Evolutionary conservation across 2,888 invertebrate species (phyloP), one percentile per base, ranked within the genome.

Genomic region (Arctia plantaginis): DNA sequence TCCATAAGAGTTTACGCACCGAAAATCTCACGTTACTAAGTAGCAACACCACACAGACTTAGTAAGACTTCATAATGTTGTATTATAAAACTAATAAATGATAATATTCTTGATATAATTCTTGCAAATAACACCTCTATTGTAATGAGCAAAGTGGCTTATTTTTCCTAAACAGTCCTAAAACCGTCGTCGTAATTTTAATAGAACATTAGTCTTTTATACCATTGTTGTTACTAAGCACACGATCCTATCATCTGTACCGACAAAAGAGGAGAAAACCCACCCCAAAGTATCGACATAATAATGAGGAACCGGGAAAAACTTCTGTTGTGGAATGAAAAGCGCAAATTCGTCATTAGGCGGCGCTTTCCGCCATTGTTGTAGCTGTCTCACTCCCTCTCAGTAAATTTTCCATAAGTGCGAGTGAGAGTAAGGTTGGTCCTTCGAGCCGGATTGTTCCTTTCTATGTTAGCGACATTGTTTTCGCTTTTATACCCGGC

Each of bases 341-440:
- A 95, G 95, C 95, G 95, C 95, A 95, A 95, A 95, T 95, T 95
- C 95, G 95, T 95, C 95, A 95, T 95, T 95, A 95, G 95, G 93
- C 93, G 94, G 94, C 94, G 94, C 93, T 95, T 94, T 93, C 94
- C 94, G 92, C 93, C 94, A 94, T 95, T 95, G 93, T 95, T 93
- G 90, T 89, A 82, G 82, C 89, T 85, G 82, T 93, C 91, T 89
- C 90, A 77, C 83, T 93, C 89, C 64, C 81, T 81, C 90, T 82
- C 55, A 76, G 44, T 74, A 67, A 51, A 77, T 68, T 76, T 82
- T 81, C 80, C 77, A 79, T 77, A 78, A 79, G 91, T 80, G 86
- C 77, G 90, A 94, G 89, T 78, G 92, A 89, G 94, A 94, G 87
- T 89, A 90, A 89, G 88, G 89, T 89, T 91, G 93, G 93, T 95